A percentile compares a stretch with the other conserved stretches of the same genome.
phyloP scores from a whole-genome alignment of 2,797 vertebrate genomes.

The Cetoscarus ocellatus region DNA sequence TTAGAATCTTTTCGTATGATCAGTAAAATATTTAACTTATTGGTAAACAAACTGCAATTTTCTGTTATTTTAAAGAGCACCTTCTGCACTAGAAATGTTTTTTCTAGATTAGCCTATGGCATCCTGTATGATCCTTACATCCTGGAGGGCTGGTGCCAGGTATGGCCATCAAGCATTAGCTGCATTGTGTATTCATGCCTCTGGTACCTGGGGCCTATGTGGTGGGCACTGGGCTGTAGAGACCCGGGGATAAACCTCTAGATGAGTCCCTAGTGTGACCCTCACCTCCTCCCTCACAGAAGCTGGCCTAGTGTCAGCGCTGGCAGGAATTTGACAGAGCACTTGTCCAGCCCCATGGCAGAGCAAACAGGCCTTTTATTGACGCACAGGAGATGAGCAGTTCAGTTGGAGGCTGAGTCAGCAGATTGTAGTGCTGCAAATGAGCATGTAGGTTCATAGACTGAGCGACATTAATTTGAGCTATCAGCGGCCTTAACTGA shows the following conservation, averaged over 20 bases:
- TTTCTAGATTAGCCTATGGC: slow-evolving; percentile 66
- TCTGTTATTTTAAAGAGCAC: not conserved
- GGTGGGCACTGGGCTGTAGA: slow-evolving; percentile 65
- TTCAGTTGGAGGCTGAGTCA: slow-evolving; percentile 73
- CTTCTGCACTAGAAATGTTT: slow-evolving; percentile 31
- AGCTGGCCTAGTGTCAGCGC: slow-evolving; percentile 56
- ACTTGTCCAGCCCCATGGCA: slow-evolving; percentile 55
- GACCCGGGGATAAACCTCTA: slow-evolving; percentile 63
- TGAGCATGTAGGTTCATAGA: slow-evolving; percentile 48
- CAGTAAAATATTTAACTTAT: no score
- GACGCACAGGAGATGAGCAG: slow-evolving; percentile 69
- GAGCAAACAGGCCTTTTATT: slow-evolving; percentile 69
- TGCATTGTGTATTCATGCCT: slow-evolving; percentile 60
- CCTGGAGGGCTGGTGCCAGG: slow-evolving; percentile 43
- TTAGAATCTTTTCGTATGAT: no score
- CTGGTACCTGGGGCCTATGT: slow-evolving; percentile 60
- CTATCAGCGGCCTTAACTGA: slow-evolving; percentile 39
- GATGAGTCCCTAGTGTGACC: slow-evolving; percentile 57
- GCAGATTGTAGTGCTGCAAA: slow-evolving; percentile 67
- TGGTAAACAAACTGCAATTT: slow-evolving; percentile 3
- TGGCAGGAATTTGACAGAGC: slow-evolving; percentile 74
- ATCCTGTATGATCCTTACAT: slow-evolving; percentile 48
- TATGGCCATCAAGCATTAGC: slow-evolving; percentile 66
- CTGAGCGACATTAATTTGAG: slow-evolving; percentile 58
- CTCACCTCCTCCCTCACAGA: slow-evolving; percentile 34